These are phyloP conservation scores for Morphnarchus princeps DNA, from an alignment of 2,113 vertebrate species.

Conservation along the genomic window DNA sequence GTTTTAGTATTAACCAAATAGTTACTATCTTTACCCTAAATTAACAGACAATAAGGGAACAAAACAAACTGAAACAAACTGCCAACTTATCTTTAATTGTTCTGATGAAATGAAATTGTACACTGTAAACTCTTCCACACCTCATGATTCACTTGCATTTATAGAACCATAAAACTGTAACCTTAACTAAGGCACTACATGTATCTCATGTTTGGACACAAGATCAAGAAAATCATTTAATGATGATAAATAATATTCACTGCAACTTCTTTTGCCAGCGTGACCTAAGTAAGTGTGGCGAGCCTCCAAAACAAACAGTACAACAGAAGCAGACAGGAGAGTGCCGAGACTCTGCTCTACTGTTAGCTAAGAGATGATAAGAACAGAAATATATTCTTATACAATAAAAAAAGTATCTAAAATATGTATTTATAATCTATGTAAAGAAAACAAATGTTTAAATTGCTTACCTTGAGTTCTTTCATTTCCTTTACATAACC, in stretches of 20 bases:
- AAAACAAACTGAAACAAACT: neutral
- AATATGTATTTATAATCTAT: neutral
- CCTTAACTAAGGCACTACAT: neutral
- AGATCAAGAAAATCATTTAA: neutral
- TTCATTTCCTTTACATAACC: neutral
- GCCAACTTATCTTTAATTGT: neutral
- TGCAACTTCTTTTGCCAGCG: neutral
- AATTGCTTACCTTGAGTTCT: neutral
- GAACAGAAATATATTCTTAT: neutral
- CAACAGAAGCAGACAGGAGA: neutral
- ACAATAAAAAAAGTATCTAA: neutral
- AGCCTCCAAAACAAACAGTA: neutral
- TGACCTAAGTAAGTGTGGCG: fast-evolving
- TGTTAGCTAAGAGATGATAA: neutral
- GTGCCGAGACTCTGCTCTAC: neutral
- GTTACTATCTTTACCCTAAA: neutral
- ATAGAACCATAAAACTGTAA: neutral
- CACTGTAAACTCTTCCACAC: neutral
- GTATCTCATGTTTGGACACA: neutral
- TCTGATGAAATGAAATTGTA: neutral
- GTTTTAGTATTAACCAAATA: neutral
- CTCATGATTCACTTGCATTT: neutral
- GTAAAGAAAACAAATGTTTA: neutral
- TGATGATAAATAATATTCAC: neutral
- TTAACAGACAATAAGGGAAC: neutral